A percentile compares a stretch with the other conserved stretches of the same genome.
Evolutionary conservation across 2,113 vertebrate species (phyloP).

Genomic region (Grallaria varia): DNA sequence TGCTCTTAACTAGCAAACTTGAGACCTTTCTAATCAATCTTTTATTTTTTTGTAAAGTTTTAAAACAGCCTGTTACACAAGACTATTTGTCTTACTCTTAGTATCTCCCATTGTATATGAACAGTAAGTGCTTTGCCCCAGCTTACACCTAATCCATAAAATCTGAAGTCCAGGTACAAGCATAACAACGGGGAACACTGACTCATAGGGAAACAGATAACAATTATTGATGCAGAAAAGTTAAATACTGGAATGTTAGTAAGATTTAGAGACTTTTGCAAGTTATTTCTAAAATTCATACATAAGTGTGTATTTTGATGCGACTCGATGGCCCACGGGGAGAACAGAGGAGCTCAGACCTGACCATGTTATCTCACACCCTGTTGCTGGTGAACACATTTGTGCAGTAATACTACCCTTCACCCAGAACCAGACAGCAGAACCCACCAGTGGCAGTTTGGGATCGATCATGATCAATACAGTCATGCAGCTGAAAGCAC

Average conservation of each 20-base stretch:
- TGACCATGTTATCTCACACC: no score
- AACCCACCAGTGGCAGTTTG: background rate
- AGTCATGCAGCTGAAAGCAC: background rate
- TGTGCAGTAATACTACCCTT: background rate
- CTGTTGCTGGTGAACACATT: background rate
- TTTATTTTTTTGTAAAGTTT: background rate
- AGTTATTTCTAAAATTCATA: background rate
- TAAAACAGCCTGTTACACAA: background rate
- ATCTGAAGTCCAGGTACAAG: background rate
- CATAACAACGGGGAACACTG: background rate
- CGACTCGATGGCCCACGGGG: background rate
- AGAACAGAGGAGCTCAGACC: background rate
- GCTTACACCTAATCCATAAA: background rate
- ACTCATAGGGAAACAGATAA: background rate
- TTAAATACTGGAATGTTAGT: background rate
- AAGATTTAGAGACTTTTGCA: background rate
- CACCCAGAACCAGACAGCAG: background rate
- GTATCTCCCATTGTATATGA: background rate
- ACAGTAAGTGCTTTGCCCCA: background rate
- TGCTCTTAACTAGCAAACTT: background rate
- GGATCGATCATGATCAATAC: fast-evolving
- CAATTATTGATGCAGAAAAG: background rate
- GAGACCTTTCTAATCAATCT: background rate
- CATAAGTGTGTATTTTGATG: background rate
- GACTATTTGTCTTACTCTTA: background rate